These are phyloP conservation scores for Drosophila paranaensis DNA, from an alignment of 2,888 invertebrate genomes.

Conservation along the genomic window DNA sequence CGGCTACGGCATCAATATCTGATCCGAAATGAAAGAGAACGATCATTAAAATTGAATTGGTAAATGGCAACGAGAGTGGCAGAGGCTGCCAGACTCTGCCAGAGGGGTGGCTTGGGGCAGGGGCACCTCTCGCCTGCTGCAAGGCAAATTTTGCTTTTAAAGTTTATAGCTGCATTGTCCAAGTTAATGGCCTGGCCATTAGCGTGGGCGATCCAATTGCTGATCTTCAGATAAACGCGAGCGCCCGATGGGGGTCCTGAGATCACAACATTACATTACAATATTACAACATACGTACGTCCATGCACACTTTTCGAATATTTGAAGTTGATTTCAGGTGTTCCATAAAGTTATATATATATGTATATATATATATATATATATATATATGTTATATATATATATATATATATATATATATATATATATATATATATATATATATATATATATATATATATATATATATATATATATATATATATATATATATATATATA, in stretches of 20 bases:
- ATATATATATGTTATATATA: not conserved
- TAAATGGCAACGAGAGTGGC: constrained; percentile 1
- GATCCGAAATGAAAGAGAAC: constrained; percentile 15
- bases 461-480: not conserved
- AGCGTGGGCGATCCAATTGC: constrained; percentile 46
- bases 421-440: not conserved
- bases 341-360: constrained; percentile 11
- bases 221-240: constrained; percentile 46
- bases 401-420: not conserved
- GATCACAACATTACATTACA: not conserved
- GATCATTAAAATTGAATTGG: constrained; percentile 13
- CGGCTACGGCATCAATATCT: constrained; percentile 17
- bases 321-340: constrained; percentile 47
- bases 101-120: not conserved
- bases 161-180: constrained; percentile 74
- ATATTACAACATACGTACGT: not conserved
- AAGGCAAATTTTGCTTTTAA: constrained; percentile 60
- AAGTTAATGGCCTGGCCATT: constrained; percentile 73
- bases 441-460: not conserved
- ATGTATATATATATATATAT: not conserved
- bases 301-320: not conserved
- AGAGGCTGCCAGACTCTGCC: not conserved
- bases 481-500: not conserved
- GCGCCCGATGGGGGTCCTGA: constrained; percentile 9
- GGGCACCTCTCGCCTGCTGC: constrained; percentile 27